These are phyloP conservation scores for Antheraea pernyi DNA, from an alignment of 1,140 invertebrate species.

Conservation along the genomic window DNA sequence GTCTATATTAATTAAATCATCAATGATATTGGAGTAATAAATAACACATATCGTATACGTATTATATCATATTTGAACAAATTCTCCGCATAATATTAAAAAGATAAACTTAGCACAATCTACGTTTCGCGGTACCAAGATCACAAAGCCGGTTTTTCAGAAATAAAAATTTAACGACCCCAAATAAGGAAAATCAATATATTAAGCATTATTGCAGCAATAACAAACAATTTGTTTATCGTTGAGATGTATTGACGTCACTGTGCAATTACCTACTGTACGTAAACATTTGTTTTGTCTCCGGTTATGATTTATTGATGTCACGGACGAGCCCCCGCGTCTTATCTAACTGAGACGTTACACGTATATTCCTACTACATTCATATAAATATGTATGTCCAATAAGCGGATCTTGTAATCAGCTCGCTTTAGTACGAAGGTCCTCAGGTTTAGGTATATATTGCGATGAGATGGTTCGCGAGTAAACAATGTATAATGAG, in stretches of 20 bases:
- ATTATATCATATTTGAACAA: no score
- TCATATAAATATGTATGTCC: slow-evolving; percentile 25
- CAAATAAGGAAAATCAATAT: neutral
- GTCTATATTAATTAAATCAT: no score
- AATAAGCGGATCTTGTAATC: slow-evolving; percentile 36
- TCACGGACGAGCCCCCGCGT: slow-evolving; percentile 69
- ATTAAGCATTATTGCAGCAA: slow-evolving; percentile 26
- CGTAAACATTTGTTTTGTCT: slow-evolving; percentile 61
- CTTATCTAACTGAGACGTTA: slow-evolving; percentile 37
- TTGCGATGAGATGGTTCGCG: neutral
- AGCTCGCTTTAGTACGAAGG: slow-evolving; percentile 10
- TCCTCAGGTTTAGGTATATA: slow-evolving; percentile 11
- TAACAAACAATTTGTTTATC: slow-evolving; percentile 43
- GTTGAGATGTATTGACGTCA: slow-evolving; percentile 42
- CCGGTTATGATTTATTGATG: slow-evolving; percentile 48
- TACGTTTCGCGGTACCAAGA: no score
- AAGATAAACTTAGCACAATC: no score
- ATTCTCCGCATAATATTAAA: no score
- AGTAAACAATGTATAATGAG: slow-evolving; percentile 12
- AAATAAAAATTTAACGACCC: neutral
- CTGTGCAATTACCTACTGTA: slow-evolving; percentile 45
- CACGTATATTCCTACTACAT: slow-evolving; percentile 16
- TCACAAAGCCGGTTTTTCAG: no score
- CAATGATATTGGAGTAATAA: no score
- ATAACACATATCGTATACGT: no score